phyloP scores from a whole-genome alignment of 2,113 vertebrate genomes.

The Eubucco bourcierii region DNA sequence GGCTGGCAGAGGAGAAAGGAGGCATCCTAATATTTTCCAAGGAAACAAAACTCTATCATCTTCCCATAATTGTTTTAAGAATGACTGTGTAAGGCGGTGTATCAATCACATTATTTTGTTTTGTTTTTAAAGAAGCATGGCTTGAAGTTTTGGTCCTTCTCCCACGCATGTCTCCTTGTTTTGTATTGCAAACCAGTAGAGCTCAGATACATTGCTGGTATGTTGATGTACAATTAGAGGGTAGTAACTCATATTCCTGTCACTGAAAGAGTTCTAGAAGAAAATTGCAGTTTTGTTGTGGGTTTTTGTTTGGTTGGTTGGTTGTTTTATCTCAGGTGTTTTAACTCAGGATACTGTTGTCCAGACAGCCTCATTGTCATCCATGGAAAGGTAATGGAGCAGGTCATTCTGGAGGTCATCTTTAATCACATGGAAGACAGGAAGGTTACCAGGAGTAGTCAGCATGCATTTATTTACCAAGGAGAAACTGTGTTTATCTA shows the following conservation, averaged over 20 bases:
- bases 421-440: too few relatives aligned
- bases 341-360: too few relatives aligned
- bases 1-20: neutral
- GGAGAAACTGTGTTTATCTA: too few relatives aligned
- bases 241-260: neutral
- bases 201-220: neutral
- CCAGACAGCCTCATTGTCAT: too few relatives aligned
- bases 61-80: neutral
- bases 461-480: too few relatives aligned
- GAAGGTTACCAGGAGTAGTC: too few relatives aligned
- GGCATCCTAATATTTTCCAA: neutral
- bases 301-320: too few relatives aligned
- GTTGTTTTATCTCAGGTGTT: too few relatives aligned
- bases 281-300: neutral
- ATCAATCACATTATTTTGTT: neutral
- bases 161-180: neutral
- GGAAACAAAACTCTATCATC: neutral
- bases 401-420: too few relatives aligned
- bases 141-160: neutral
- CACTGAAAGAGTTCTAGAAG: conserved; percentile 16
- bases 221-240: neutral
- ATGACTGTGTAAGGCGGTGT: neutral
- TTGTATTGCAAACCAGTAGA: conserved; percentile 28
- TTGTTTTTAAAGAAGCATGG: neutral
- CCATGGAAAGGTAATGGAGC: too few relatives aligned